Evolutionary conservation across 2,888 invertebrate species (phyloP), one percentile per base, ranked within the genome.

Genomic region (Hermaeophaga mercurialis): DNA sequence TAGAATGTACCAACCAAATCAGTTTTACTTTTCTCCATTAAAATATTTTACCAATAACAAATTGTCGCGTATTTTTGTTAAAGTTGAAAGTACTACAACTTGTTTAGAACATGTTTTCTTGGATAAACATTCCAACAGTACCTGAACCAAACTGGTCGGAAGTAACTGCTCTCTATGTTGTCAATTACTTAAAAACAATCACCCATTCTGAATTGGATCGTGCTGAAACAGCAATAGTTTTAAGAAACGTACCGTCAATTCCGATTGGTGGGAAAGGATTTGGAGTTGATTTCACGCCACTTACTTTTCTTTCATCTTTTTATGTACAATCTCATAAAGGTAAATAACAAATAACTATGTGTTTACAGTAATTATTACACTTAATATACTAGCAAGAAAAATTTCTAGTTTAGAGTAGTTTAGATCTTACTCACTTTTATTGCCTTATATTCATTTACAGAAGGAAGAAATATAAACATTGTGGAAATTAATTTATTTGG

Each of bases 241-340:
- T 84, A 69, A 75, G 79, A 36, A 81, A 82, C 69, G 76, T 81
- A 1, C 84, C 77, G 15, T 76, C 77, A 11, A 53, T 75, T 48
- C 70, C 73, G 5, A 64, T 77, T 19, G 74, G 72, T 48, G 75
- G 73, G 56, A 73, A 73, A 65, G 82, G 80, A 34, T 78, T 82
- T 31, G 84, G 83, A 48, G 75, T 84, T 43, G 75, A 80, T 61
- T 86, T 84, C 64, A 79, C 79, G 2, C 87, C 87, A 1, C 66
- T 86, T 47, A 84, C 82, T 61, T 84, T 85, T 69, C 75, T 86
- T 61, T 81, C 84, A 17, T 76, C 82, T 65, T 88, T 80, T 77
- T 82, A 83, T 74, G 80, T 88, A 65, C 82, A 85, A 66, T 81
- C 85, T 14, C 82, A 83, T 70, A 84, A 85, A 87, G 88, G 88